Conservation (phyloP, 2,888 invertebrate genomes). For the Rhagophthalmus giganteus region DNA sequence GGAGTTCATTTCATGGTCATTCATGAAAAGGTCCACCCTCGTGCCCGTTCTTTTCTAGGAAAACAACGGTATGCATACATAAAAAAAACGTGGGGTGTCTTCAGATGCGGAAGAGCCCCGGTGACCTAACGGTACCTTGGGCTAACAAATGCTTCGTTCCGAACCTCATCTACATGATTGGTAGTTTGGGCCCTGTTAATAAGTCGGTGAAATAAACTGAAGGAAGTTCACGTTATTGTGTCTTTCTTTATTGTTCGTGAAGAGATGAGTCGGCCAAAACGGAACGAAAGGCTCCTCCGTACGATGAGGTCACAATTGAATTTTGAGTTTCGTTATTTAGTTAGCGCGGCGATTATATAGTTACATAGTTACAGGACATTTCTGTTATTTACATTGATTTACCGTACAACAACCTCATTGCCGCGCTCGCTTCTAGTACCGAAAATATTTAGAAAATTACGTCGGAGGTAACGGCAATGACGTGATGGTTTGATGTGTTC, state of each 20-base stretch:
- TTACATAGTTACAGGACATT: slow-evolving; percentile 23
- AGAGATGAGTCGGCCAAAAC: slow-evolving; percentile 17
- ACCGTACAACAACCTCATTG: slow-evolving; percentile 17
- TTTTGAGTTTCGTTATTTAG: slow-evolving; percentile 17
- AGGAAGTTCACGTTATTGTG: slow-evolving; percentile 9
- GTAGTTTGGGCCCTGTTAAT: slow-evolving; percentile 35
- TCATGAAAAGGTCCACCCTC: slow-evolving; percentile 31
- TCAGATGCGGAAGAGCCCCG: slow-evolving; percentile 39
- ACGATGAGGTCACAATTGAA: slow-evolving; percentile 11
- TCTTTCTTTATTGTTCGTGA: slow-evolving; percentile 17
- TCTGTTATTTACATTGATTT: slow-evolving; percentile 25
- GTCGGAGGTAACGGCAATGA: slow-evolving; percentile 20
- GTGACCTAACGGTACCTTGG: slow-evolving; percentile 39
- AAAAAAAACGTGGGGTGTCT: slow-evolving; percentile 40
- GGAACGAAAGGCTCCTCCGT: slow-evolving; percentile 12
- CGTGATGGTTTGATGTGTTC: slow-evolving; percentile 28
- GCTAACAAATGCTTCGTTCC: slow-evolving; percentile 37
- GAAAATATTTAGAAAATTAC: slow-evolving; percentile 18
- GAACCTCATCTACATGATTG: slow-evolving; percentile 41
- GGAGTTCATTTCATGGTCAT: slow-evolving; percentile 16
- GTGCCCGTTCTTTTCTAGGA: slow-evolving; percentile 43
- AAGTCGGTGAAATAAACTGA: slow-evolving; percentile 29
- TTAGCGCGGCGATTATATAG: slow-evolving; percentile 7
- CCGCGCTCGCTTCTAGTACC: slow-evolving; percentile 2
- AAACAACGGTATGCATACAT: slow-evolving; percentile 41